Base-by-base conservation (phyloP, 2,888 invertebrate species). In the Andrena trimmerana region DNA sequence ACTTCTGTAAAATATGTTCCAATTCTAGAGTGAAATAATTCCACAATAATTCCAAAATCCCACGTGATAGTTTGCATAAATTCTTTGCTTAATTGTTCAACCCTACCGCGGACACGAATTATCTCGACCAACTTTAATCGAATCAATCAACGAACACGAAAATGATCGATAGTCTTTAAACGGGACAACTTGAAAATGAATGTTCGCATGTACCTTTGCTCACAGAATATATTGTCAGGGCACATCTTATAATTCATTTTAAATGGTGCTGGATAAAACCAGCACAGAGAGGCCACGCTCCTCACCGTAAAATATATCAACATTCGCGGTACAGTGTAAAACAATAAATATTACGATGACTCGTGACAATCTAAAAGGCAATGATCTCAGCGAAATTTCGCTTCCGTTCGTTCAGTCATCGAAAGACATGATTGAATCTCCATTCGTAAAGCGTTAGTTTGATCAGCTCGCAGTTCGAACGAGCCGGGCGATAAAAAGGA, bases 401-500 rank as follows among this genome's bases (percentile, higher is more conserved):
- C 7, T 10, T 3, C n/a, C 33, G 33, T 16, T 7, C 13, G 16
- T 59, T 60, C 24, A 4, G 52, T 13, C 16, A 33, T 29, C 54
- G 24, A 71, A 59, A 42, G 29, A 29, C 54, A 33, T 7, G 54
- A 67, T 69, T 10, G 8, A 33, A 59, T 74, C 42, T 78, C 75
- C 31, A 13, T 78, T 78, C 76, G 78, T 78, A 75, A 78, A 78
- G 78, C 76, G 75, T 78, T 78, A 42, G 31, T 13, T n/a, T 65
- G 59, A 63, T 70, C 24, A 75, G 48, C 36, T 71, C 57, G 36
- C 42, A 48, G 6, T 52, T 27, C 31, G 52, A 71, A 48, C 52
- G 24, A 75, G 27, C 13, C 52, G 27, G 48, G 31, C 60, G 48
- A 10, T 5, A 20, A 16, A 16, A 54, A n/a, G 1, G 27, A 27